These are phyloP conservation scores for Andrena bucephala DNA, from an alignment of 2,888 invertebrate species.

Conservation along the genomic window DNA sequence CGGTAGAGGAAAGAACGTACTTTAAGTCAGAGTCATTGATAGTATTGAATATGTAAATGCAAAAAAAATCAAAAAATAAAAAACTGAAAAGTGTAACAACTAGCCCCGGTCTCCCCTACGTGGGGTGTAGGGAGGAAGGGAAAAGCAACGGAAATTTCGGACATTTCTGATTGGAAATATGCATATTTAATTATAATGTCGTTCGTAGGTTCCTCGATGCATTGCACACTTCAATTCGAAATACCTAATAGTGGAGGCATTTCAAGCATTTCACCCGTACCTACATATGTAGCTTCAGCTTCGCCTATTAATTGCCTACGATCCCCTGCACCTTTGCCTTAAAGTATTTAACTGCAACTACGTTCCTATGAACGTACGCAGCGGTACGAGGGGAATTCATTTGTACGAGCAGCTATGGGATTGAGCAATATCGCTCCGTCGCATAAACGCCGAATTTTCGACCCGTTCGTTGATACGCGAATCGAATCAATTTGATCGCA, in stretches of 20 bases:
- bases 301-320: constrained; percentile 13
- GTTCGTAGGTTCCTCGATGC: neutral
- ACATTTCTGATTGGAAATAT: no score
- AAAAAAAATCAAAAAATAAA: no score
- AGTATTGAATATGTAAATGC: no score
- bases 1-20: no score
- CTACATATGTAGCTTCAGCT: neutral
- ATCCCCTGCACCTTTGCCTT: neutral
- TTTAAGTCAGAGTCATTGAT: no score
- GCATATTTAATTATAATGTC: no score
- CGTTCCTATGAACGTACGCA: neutral
- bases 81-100: no score
- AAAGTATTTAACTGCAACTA: neutral
- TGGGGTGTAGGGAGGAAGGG: neutral
- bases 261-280: neutral
- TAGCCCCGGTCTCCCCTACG: no score
- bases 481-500: neutral
- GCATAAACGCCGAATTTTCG: neutral
- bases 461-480: neutral
- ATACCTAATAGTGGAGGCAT: neutral
- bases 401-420: neutral
- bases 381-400: neutral
- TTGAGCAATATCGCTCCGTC: constrained; percentile 8
- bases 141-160: neutral
- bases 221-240: neutral